phyloP scores from a whole-genome alignment of 2,113 vertebrate species.

The western clawed frog (Xenopus tropicalis) region DNA sequence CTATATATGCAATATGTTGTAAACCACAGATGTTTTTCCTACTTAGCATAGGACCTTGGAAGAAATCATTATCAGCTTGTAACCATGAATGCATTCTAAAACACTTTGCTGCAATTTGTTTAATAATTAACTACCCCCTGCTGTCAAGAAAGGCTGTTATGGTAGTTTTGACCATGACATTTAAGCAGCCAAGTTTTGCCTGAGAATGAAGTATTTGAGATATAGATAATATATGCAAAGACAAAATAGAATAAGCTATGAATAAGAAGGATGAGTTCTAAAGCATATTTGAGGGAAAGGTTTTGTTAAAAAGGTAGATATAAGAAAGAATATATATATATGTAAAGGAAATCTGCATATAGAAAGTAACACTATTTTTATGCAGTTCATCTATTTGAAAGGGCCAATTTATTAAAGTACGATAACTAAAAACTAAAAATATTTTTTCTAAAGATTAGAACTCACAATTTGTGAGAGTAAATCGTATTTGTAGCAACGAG shows the following conservation, averaged over 20 bases:
- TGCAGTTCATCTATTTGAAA: no score
- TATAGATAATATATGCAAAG: slow-evolving; percentile 9
- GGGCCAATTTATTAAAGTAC: no score
- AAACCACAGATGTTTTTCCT: background rate
- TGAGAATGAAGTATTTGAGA: slow-evolving; percentile 10
- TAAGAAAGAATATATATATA: no score
- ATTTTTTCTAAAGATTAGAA: no score
- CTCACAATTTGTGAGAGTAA: no score
- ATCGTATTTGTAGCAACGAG: no score
- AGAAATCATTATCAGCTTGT: slow-evolving; percentile 13
- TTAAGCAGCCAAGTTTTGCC: background rate
- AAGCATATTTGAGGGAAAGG: no score
- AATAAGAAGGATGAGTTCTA: slow-evolving; percentile 8
- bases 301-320: no score
- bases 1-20: background rate
- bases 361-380: no score
- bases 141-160: slow-evolving; percentile 13
- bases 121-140: slow-evolving; percentile 32
- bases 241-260: slow-evolving; percentile 25
- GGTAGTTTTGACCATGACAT: slow-evolving; percentile 22
- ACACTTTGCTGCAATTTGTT: slow-evolving; percentile 4
- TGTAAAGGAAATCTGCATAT: no score
- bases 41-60: slow-evolving; percentile 9
- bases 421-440: no score
- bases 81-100: slow-evolving; percentile 8